Evolutionary conservation across 1,140 invertebrate genomes (phyloP).

Genomic region (Cardiocondyla obscurior): DNA sequence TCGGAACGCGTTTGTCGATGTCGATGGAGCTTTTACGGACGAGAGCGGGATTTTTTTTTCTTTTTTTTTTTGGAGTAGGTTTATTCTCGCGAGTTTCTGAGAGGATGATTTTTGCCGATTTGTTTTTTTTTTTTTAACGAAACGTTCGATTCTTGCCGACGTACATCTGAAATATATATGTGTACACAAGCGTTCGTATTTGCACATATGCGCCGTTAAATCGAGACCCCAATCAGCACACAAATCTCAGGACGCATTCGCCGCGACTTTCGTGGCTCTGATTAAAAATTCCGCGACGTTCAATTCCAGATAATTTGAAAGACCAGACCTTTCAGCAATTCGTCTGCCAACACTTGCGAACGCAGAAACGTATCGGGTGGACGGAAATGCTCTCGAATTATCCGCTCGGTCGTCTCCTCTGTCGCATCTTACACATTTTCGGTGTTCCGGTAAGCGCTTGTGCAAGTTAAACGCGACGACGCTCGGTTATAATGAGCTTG

Average conservation of each 20-base stretch:
- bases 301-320: slow-evolving; percentile 1
- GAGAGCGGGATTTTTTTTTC: slow-evolving; percentile 12
- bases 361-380: slow-evolving; percentile 38
- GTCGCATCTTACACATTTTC: slow-evolving; percentile 34
- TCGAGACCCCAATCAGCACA: not conserved
- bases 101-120: not conserved
- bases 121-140: slow-evolving; percentile 1
- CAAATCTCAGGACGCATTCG: slow-evolving; percentile 11
- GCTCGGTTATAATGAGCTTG: slow-evolving; percentile 18
- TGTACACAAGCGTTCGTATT: slow-evolving; percentile 9
- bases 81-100: not conserved
- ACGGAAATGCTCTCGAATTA: slow-evolving; percentile 37
- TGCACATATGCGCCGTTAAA: not conserved
- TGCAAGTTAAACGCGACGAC: not conserved
- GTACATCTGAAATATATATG: slow-evolving; percentile 20
- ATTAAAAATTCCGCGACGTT: not conserved
- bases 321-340: not conserved
- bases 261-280: not conserved
- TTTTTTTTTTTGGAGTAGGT: not conserved
- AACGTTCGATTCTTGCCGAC: slow-evolving; percentile 6
- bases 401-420: not conserved
- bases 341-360: not conserved
- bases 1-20: slow-evolving; percentile 44
- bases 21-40: slow-evolving; percentile 22
- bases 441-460: not conserved